Evolutionary conservation across 2,113 vertebrate genomes (phyloP), one percentile per base, ranked within the genome.

Genomic region (Aleadryas rufinucha): DNA sequence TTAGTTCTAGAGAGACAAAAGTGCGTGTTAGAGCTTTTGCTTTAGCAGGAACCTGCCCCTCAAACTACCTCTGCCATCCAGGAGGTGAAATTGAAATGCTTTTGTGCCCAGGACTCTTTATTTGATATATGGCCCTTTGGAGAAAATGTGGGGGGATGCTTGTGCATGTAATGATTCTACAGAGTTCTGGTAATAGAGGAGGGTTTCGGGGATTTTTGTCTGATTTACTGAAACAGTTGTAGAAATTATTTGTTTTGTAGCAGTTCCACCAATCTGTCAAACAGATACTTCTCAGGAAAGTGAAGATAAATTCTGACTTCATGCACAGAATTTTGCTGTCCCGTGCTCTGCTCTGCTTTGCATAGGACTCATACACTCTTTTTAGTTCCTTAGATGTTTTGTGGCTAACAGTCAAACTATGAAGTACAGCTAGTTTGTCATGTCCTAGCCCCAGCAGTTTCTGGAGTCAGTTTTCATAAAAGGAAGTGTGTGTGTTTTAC

Each of bases 181-280:
- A 15, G 63, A 71, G 30, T 47, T 84, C 8, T 28, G 16, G 16
- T 69, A 28, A 14, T 17, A n/a, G 60, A 21, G 39, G 8, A 59
- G 15, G 5, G 5, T 11, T 18, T 78, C 16, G 3, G 10, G 7
- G 3, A 0, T 3, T 57, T 42, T 24, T 74, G 7, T 60, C 54
- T 39, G 23, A 35, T 83, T 63, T 64, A 37, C 19, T 60, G 52
- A 81, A 74, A 27, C 23, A 3, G 3, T 81, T 81, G 24, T 44
- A 33, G 30, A 72, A 77, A 45, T 79, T 13, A n/a, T 21, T 56
- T 57, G 39, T 31, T 68, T 65, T 35, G 31, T 79, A 50, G 3
- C 44, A 35, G 18, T 75, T 57, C 18, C 9, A 44, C 21, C 57
- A 27, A 8, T 35, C 44, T 50, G 37, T 83, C 12, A 56, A 28